A percentile compares a stretch with the other conserved stretches of the same genome.
Conservation (phyloP, 2,888 invertebrate species). For the Schrankia costaestrigalis region DNA sequence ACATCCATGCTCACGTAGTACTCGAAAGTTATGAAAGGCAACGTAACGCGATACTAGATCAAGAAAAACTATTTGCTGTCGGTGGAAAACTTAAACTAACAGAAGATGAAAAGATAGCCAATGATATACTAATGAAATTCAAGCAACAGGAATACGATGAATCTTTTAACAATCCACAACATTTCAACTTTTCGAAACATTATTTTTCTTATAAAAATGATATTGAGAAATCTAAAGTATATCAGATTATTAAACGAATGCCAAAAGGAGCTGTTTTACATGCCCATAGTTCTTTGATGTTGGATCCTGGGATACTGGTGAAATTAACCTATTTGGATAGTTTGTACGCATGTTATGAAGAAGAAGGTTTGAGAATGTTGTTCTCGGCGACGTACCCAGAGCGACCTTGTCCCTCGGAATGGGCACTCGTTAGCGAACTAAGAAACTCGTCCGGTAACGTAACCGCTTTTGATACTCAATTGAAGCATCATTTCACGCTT, state of each 20-base stretch:
- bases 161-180: conserved; percentile 66
- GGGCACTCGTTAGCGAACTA: conserved; percentile 73
- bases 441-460: conserved; percentile 65
- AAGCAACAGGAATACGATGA: conserved; percentile 76
- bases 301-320: conserved; percentile 81
- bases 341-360: conserved; percentile 77
- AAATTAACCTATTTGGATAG: conserved; percentile 83
- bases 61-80: conserved; percentile 67
- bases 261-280: conserved; percentile 89
- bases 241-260: conserved; percentile 82
- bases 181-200: conserved; percentile 83
- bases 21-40: conserved; percentile 37
- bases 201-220: conserved; percentile 81
- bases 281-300: conserved; percentile 83
- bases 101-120: conserved; percentile 72
- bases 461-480: conserved; percentile 69
- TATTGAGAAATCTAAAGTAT: conserved; percentile 84
- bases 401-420: conserved; percentile 59
- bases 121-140: conserved; percentile 78
- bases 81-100: conserved; percentile 74
- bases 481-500: conserved; percentile 79
- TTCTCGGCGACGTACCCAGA: conserved; percentile 55
- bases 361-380: conserved; percentile 49
- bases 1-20: conserved; percentile 32
- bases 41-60: conserved; percentile 44